Percentiles rank a stretch among this genome's conserved stretches.
These are phyloP conservation scores for Teleogryllus oceanicus DNA, from an alignment of 2,888 invertebrate genomes.

Conservation along the genomic window DNA sequence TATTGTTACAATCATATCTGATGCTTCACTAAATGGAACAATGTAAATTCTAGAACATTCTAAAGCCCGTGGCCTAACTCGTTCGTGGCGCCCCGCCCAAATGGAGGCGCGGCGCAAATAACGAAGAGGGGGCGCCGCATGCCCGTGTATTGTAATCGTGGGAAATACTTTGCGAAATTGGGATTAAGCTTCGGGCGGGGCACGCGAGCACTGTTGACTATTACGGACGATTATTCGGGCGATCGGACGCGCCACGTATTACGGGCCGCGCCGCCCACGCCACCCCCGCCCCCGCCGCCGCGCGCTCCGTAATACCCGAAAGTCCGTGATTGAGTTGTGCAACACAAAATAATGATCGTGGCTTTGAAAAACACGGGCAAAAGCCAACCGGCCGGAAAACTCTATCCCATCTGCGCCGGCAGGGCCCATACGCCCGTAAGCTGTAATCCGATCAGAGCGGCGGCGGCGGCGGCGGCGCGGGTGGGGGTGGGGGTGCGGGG, in stretches of 20 bases:
- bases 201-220: neutral
- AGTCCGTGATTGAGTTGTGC: slow-evolving; percentile 32
- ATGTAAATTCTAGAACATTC: too few species aligned
- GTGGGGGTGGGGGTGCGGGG: neutral
- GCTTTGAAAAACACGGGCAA: slow-evolving; percentile 34
- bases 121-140: neutral
- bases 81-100: too few species aligned
- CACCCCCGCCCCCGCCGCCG: neutral
- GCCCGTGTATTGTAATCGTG: slow-evolving; percentile 4
- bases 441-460: slow-evolving; percentile 31
- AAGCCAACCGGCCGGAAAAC: slow-evolving; percentile 32
- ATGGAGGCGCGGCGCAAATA: neutral
- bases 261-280: neutral
- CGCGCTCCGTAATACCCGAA: slow-evolving; percentile 18
- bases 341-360: slow-evolving; percentile 33
- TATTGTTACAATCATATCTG: too few species aligned
- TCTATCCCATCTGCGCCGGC: slow-evolving; percentile 24
- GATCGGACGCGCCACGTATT: neutral
- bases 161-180: slow-evolving; percentile 10
- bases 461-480: neutral
- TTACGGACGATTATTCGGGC: neutral
- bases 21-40: too few species aligned
- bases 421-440: slow-evolving; percentile 22
- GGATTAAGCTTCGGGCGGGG: neutral
- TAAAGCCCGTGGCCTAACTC: too few species aligned